Evolutionary conservation across 2,113 vertebrate genomes (phyloP), one percentile per base, ranked within the genome.

Genomic region (Bubalus kerabau): DNA sequence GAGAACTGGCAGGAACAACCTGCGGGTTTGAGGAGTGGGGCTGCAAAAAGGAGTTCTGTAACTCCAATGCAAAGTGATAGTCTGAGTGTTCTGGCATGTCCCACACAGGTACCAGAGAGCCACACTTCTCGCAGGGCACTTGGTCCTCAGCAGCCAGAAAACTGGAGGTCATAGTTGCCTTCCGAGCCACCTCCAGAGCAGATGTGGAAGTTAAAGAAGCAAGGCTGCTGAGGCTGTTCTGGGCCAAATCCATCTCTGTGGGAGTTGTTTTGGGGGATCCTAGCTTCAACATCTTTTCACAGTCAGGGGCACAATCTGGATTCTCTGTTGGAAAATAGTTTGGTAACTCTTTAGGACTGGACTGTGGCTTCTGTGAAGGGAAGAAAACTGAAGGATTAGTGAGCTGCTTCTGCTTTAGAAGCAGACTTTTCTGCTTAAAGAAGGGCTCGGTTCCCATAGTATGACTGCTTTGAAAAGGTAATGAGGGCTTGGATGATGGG

Each of bases 71-170:
- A 97, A 99, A 99, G 97, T 99, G 99, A 92, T 99, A 99, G 98
- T 99, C 99, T 9, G 84, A 98, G 92, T 99, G 99, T 98, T 99
- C 99, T 0, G 99, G 99, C 98, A 99, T 99, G 46, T 99, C 99
- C 99, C 99, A 99, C 26, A 98, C 98, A 50, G 98, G 96, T 91
- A 99, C 98, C 0, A 99, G 98, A 98, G 99, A 97, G 54, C 99
- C 99, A 19, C 99, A 99, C 90, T 99, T 99, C n/a, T 99, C 99
- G 95, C 99, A 99, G 8, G 0, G 54, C 48, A 99, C 86, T 95
- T 99, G 95, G 98, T 99, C 99, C 64, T 99, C 99, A 59, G 93
- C 11, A 48, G 93, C 85, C 96, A 0, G 54, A 91, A 0, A 62
- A 98, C 59, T 32, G 6, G 21, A 40, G 91, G 30, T 43, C 15